Base-by-base conservation (phyloP, 30 jellyfish, hydroid and myxozoan genomes). In the Pelagia noctiluca region DNA sequence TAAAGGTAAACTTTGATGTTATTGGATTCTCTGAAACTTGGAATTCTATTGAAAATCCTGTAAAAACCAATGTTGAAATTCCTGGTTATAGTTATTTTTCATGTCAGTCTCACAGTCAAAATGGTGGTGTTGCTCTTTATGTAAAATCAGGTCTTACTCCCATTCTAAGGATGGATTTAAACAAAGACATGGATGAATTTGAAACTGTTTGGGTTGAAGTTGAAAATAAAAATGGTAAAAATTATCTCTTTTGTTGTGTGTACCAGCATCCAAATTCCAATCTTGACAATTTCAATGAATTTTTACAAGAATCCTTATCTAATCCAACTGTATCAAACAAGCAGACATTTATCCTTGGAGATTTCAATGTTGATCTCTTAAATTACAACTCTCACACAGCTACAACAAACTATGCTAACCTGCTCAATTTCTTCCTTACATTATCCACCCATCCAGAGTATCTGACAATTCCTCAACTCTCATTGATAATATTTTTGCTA, bases 71-170 rank as follows among this genome's bases (percentile, higher is more conserved):
- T 60, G 82, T 78, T 26, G 89, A 78, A 4, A 78, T 60, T 38
- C 89, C 89, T 60, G 80, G 89, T 33, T 78, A 64, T 47, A 78
- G 89, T 28, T 78, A 35, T 35, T 61, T 78, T 61, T 53, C 71
- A 3, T 35, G 36, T 34, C 89, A n/a, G n/a, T n/a, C n/a, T n/a
- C n/a, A n/a, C n/a, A n/a, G n/a, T n/a, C n/a, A n/a, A n/a, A n/a
- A n/a, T n/a, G n/a, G n/a, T n/a, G n/a, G n/a, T n/a, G n/a, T n/a
- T n/a, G n/a, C n/a, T n/a, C n/a, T n/a, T n/a, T n/a, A n/a, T n/a
- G n/a, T n/a, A n/a, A n/a, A n/a, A n/a, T n/a, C n/a, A 4, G 72
- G 72, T 8, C 72, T n/a, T 26, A 60, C 22, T 60, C 34, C 72
- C 10, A 60, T n/a, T 60, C 72, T n/a, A 5, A 60, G 72, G 21